Conservation (phyloP, 2,113 vertebrate species). For the Clarias macrocephalus region DNA sequence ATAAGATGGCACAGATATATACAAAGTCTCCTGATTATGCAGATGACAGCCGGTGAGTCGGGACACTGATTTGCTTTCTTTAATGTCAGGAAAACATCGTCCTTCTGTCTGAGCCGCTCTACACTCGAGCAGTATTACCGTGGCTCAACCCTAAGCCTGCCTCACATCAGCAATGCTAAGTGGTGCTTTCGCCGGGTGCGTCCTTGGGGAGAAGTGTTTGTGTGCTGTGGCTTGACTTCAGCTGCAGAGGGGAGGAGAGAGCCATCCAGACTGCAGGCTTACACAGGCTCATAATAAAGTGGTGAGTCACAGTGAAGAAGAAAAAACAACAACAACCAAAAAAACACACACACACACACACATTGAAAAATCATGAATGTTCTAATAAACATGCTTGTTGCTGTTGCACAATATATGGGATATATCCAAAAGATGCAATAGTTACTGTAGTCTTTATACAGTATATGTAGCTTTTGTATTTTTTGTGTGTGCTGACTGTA, state of each 20-base stretch:
- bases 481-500: neutral
- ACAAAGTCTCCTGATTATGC: conserved; percentile 25
- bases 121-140: conserved; percentile 36
- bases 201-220: conserved; percentile 35
- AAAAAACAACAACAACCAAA: no score
- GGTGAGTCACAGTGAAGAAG: conserved; percentile 46
- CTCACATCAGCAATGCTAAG: conserved; percentile 25
- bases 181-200: conserved; percentile 6
- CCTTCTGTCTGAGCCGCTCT: conserved; percentile 39
- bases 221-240: conserved; percentile 41
- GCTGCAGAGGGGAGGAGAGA: conserved; percentile 39
- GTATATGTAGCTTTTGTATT: neutral
- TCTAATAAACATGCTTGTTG: neutral
- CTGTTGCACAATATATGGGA: neutral
- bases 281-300: conserved; percentile 45
- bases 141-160: conserved; percentile 25
- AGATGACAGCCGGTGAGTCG: neutral
- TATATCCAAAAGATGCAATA: neutral
- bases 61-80: conserved; percentile 31
- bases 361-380: neutral
- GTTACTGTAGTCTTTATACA: neutral
- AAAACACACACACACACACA: neutral
- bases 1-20: neutral
- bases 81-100: conserved; percentile 39
- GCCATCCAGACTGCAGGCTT: conserved; percentile 36